Evolutionary conservation across 2,888 invertebrate species (phyloP).

Genomic region (Plagiodera versicolora): DNA sequence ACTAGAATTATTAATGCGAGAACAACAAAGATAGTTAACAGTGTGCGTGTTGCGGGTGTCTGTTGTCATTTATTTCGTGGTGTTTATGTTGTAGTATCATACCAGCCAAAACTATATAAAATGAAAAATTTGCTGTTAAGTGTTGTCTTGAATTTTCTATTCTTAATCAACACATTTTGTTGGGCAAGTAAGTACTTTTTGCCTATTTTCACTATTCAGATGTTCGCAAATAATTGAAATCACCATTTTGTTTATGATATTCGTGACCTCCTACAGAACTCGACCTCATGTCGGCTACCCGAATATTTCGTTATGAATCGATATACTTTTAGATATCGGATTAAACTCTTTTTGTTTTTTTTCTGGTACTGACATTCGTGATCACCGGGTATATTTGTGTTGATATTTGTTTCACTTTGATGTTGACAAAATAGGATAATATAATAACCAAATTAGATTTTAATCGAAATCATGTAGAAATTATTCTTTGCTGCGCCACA

Average conservation of each 20-base stretch:
- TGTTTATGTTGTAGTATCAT: conserved; percentile 36
- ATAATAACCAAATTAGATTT: no score
- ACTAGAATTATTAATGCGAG: conserved; percentile 44
- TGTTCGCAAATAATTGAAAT: neutral
- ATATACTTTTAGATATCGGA: conserved; percentile 13
- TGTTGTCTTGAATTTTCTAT: conserved; percentile 46
- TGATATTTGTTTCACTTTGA: no score
- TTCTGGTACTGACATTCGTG: neutral
- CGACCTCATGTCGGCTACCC: conserved; percentile 9
- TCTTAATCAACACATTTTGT: conserved; percentile 45
- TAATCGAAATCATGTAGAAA: no score
- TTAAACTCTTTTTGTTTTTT: conserved; percentile 4
- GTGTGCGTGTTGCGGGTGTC: conserved; percentile 40
- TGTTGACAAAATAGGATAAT: no score
- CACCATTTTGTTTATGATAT: neutral
- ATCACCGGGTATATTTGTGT: no score
- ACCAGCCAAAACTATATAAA: conserved; percentile 36
- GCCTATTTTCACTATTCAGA: neutral
- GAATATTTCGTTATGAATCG: conserved; percentile 22
- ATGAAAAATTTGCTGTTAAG: conserved; percentile 50
- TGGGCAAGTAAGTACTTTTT: conserved; percentile 39
- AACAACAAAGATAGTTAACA: conserved; percentile 37
- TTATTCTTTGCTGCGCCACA: no score
- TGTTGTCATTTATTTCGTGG: conserved; percentile 31
- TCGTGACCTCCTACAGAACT: conserved; percentile 11